Base-by-base conservation (phyloP, 2,797 vertebrate genomes). In the Rousettus madagascariensis region DNA sequence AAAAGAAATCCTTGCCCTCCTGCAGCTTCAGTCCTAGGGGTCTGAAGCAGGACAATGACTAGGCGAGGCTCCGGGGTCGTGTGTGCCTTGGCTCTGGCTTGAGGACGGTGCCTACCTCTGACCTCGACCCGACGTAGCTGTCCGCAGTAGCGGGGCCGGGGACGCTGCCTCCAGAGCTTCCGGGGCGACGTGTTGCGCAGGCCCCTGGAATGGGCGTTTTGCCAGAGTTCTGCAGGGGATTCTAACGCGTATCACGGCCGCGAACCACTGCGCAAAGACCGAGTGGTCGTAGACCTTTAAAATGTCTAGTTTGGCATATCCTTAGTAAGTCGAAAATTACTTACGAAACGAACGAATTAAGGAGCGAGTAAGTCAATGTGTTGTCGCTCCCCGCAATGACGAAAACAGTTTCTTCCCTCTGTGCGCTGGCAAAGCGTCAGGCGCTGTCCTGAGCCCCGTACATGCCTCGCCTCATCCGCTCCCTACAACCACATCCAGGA, bases 301-400 rank as follows among this genome's bases (percentile, higher is more conserved):
- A 43, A 13, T 16, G 1, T 28, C 28, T 43, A 71, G 11, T 15
- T 17, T 24, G 19, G 22, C 49, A 88, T 61, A 7, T 43, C 82
- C 57, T 24, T 30, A 24, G 65, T 75, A 78, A 20, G 33, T 79
- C 12, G 15, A 59, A 79, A 83, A 24, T n/a, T 11, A 28, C 22
- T 87, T 80, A 46, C 38, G 77, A 69, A 88, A 33, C 16, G 33
- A 86, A 65, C 75, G 16, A 63, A 63, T 82, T 43, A n/a, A 26
- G 24, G 28, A 86, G 26, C 41, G 38, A 69, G 2, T 24, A 61
- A 38, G 36, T 65, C 49, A 3, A 24, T 61, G 30, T 49, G 65
- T 16, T 36, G 6, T 53, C 43, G 68, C 28, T 49, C 66, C n/a
- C 26, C 49, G 17, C 9, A n/a, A 33, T 68, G 77, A 75, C 38